Base-by-base conservation (phyloP, 2,797 vertebrate genomes). In the Echeneis naucrates region DNA sequence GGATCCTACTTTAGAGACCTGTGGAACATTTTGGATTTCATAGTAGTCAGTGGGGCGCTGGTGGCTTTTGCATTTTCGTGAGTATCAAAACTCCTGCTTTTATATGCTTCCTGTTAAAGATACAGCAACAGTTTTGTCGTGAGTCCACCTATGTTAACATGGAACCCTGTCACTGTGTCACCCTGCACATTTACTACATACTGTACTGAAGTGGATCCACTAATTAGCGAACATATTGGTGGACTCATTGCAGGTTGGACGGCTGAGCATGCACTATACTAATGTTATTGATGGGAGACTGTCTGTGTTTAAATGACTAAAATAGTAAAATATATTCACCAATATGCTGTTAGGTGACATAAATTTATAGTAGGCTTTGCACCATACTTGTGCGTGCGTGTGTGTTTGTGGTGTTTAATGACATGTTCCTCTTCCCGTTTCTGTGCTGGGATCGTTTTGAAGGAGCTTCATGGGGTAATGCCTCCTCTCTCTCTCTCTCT, bases 381-480 rank as follows among this genome's bases (percentile, higher is more conserved):
- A n/a, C n/a, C n/a, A n/a, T n/a, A n/a, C n/a, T n/a, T 6, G 12
- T 35, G 52, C 40, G 23, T 55, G 30, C 35, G 40, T 21, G 32
- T 55, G 26, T 52, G 35, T 16, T 16, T 9, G 2, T 57, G 62
- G 66, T 87, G 78, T 78, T 84, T 83, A 85, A 81, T 93, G 83
- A 92, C 82, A 5, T 77, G n/a, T 57, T 61, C 52, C 73, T 93
- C 60, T 91, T 81, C 76, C 87, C 89, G 89, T 90, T 90, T 92
- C 76, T 87, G 87, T 91, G 84, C 93, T 88, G 90, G 95, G 94
- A 94, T 94, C 95, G 86, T 89, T 92, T 48, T 95, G 91, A 95
- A 98, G 97, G 95, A 99, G 97, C 96, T 95, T 98, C 95, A 96
- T 96, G 96, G 97, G 97, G 97, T 99, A 98, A 98, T 96, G 92